Evolutionary conservation across 1,140 invertebrate species (phyloP).

Genomic region (Diploscapter pachys): DNA sequence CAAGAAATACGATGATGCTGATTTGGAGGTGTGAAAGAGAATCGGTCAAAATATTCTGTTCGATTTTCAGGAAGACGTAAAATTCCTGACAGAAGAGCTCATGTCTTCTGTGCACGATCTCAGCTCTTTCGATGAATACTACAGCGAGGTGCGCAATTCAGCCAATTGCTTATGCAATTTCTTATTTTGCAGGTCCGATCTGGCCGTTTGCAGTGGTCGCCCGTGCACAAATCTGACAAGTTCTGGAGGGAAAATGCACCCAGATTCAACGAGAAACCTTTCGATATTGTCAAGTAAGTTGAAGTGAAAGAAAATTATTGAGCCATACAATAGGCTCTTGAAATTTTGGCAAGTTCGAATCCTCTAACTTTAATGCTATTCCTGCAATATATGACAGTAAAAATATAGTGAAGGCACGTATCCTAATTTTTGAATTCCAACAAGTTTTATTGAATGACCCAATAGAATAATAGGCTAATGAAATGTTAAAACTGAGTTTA

Average conservation of each 20-base stretch:
- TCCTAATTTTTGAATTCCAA: too few relatives aligned
- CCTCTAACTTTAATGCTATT: too few relatives aligned
- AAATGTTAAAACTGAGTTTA: too few relatives aligned
- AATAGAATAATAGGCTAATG: too few relatives aligned
- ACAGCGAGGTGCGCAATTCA: constrained; percentile 73
- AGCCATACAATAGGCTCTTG: too few relatives aligned
- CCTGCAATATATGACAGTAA: too few relatives aligned
- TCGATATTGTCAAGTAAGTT: constrained; percentile 77
- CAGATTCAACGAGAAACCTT: constrained; percentile 94
- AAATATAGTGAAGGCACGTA: too few relatives aligned
- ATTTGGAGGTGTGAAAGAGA: constrained; percentile 66
- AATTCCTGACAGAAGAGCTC: constrained; percentile 85
- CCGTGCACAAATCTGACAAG: constrained; percentile 97
- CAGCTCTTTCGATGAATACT: constrained; percentile 97
- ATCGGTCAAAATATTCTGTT: neutral
- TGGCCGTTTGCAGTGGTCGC: constrained; percentile 96
- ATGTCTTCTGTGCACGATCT: constrained; percentile 91
- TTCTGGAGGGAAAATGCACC: constrained; percentile 98
- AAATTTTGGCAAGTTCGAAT: too few relatives aligned
- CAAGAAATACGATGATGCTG: constrained; percentile 91
- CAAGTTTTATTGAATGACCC: too few relatives aligned
- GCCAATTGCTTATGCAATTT: too few relatives aligned
- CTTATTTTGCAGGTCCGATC: constrained; percentile 65
- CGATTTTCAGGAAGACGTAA: constrained; percentile 72
- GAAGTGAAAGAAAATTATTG: too few relatives aligned